A percentile compares a stretch with the other conserved stretches of the same genome.
phyloP scores from a whole-genome alignment of 1,140 invertebrate species.

The Philaenus spumarius region DNA sequence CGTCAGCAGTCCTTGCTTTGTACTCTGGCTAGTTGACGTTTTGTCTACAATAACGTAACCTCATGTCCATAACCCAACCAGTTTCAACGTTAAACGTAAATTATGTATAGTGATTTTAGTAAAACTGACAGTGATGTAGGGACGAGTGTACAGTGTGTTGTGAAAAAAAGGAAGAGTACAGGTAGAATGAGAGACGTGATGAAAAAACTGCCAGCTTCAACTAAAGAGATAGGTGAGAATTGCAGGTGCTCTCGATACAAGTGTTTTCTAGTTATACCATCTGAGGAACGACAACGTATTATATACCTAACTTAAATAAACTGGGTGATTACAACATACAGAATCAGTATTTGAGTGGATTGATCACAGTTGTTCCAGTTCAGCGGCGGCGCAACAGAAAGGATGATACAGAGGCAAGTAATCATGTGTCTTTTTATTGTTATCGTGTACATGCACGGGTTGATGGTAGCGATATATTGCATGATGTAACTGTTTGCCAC shows the following conservation, averaged over 20 bases:
- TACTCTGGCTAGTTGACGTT: too few species aligned
- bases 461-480: too few species aligned
- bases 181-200: too few species aligned
- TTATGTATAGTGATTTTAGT: slow-evolving; percentile 14
- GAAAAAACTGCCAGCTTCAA: neutral
- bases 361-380: slow-evolving; percentile 4
- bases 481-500: too few species aligned
- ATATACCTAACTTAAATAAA: slow-evolving; percentile 14
- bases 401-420: neutral
- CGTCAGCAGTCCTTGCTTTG: too few species aligned
- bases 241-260: slow-evolving; percentile 1
- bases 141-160: slow-evolving; percentile 6
- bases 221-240: neutral
- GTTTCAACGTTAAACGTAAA: neutral
- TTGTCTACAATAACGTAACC: too few species aligned
- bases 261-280: neutral
- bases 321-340: slow-evolving; percentile 5
- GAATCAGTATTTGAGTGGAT: slow-evolving; percentile 8
- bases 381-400: slow-evolving; percentile 6
- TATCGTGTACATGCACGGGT: too few species aligned
- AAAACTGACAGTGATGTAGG: slow-evolving; percentile 8
- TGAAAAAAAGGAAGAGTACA: slow-evolving; percentile 3
- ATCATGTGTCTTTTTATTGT: neutral
- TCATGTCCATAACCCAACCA: neutral
- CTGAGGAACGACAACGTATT: slow-evolving; percentile 8